Conservation (phyloP, 2,797 vertebrate genomes). For the Choloepus didactylus region DNA sequence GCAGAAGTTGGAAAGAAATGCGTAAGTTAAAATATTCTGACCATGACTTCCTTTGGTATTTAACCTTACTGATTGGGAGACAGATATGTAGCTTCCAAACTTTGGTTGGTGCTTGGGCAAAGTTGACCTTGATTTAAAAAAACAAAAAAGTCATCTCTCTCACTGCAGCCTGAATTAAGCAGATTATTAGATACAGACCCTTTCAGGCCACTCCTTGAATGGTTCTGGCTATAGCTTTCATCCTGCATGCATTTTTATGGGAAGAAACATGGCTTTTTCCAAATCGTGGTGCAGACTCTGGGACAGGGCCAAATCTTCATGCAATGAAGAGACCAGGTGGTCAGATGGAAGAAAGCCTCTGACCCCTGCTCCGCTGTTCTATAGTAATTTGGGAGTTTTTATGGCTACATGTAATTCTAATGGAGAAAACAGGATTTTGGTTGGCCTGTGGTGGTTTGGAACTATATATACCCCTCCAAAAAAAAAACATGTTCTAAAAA, state of each 20-base stretch:
- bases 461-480: too few species aligned
- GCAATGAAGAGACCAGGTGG: background rate
- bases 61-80: background rate
- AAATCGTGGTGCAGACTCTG: background rate
- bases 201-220: background rate
- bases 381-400: background rate
- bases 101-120: background rate
- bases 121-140: background rate
- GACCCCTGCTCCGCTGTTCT: background rate
- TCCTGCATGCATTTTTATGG: background rate
- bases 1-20: background rate
- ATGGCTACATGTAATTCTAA: background rate
- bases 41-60: background rate
- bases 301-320: background rate
- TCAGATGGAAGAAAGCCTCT: background rate
- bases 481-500: too few species aligned
- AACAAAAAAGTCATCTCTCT: background rate
- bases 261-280: conserved; percentile 12
- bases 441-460: background rate
- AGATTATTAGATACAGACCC: background rate
- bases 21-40: background rate
- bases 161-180: background rate
- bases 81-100: background rate
- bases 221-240: background rate
- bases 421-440: background rate